Base-by-base conservation (phyloP, 2,888 invertebrate species). In the Balanococcus diminutus region DNA sequence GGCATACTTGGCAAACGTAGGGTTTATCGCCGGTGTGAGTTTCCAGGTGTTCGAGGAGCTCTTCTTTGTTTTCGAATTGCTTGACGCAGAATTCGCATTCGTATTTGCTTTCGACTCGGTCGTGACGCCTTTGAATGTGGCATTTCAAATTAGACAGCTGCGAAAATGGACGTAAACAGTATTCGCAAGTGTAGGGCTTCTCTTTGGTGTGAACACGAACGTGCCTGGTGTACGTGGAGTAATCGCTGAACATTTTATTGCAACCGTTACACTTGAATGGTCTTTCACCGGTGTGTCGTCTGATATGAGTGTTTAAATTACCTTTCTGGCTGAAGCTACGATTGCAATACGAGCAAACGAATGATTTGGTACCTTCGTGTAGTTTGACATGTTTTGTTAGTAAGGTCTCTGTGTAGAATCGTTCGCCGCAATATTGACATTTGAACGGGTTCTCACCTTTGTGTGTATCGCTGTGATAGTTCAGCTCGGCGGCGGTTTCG, bases 11-110 rank as follows among this genome's bases (percentile, higher is more conserved):
- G 51, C 88, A 88, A 8, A 87, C 86, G 86, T 87, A 88, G 6
- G 87, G 86, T 46, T 87, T 87, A 25, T 87, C 87, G 8, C 87
- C 88, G 2, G 87, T 86, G 72, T 88, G 88, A 6, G 86, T 87
- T 81, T 86, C 75, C 79, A 84, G 56, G 82, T 88, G 88, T 42
- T 75, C 87, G 16, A 87, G 81, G 36, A 88, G 84, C 39, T 87
- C 87, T 61, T 82, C 83, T 75, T 87, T 87, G n/a, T 87, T 61
- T 19, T 87, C 86, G 32, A 87, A 87, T n/a, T 86, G 86, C 61
- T 86, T 87, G 22, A 87, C 79, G 51, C 87, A 87, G 81, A 86
- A 81, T 22, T 86, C 87, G 83, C 87, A 87, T 22, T 85, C 75
- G 82, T 83, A 87, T 11, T 86, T 86, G n/a, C 82, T 86, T 22